Percentiles rank a stretch among this genome's conserved stretches.
Conservation (phyloP, 2,888 invertebrate species). For the Mycogona germanica region DNA sequence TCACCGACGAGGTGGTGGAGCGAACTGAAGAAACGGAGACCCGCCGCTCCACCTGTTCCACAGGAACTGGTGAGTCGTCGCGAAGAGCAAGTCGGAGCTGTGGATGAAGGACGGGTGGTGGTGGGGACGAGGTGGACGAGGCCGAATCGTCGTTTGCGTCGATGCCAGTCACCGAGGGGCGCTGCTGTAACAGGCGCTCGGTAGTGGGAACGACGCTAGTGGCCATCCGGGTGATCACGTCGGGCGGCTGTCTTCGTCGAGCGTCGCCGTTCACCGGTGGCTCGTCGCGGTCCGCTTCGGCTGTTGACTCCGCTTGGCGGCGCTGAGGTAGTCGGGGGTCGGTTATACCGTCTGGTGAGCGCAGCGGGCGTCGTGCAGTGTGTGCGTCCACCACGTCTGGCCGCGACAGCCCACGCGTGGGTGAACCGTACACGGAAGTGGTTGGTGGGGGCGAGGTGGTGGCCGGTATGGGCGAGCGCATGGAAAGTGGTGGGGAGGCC, state of each 20-base stretch:
- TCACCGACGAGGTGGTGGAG: neutral
- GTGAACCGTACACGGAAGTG: neutral
- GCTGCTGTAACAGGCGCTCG: too few relatives aligned
- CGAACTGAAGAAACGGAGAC: too few relatives aligned
- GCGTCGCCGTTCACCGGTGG: too few relatives aligned
- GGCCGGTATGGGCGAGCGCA: neutral
- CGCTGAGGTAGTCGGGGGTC: too few relatives aligned
- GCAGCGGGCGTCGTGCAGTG: neutral
- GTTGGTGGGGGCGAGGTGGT: neutral
- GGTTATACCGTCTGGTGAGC: neutral
- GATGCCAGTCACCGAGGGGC: too few relatives aligned
- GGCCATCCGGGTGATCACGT: too few relatives aligned
- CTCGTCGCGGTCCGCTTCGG: too few relatives aligned
- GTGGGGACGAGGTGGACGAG: neutral
- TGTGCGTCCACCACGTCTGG: slow-evolving; percentile 9
- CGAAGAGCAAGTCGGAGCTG: neutral
- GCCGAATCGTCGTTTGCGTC: too few relatives aligned
- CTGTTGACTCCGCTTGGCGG: too few relatives aligned
- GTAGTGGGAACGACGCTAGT: too few relatives aligned
- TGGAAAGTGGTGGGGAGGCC: neutral
- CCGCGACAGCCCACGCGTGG: neutral
- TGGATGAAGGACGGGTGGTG: neutral
- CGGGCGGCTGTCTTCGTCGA: too few relatives aligned
- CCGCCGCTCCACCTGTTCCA: too few relatives aligned
- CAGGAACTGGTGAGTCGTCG: neutral